Evolutionary conservation across 2,797 vertebrate genomes (phyloP), one percentile per base, ranked within the genome.

Genomic region (Coracias cyanogaster): DNA sequence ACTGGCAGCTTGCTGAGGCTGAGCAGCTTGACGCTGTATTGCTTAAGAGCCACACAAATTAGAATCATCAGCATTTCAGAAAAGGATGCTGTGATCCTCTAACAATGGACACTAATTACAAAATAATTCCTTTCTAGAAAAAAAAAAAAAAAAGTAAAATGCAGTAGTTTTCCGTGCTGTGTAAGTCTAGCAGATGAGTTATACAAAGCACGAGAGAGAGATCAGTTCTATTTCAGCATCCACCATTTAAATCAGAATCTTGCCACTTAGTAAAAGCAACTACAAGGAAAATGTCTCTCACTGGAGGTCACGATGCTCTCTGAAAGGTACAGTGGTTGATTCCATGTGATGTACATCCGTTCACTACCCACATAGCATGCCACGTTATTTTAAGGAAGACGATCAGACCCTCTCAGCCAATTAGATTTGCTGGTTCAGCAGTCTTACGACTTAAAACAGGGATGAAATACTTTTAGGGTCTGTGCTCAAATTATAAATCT

Each of bases 401-500:
- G 29, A 96, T 92, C 37, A 78, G 46, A 49, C 11, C 26, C 95
- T 74, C 39, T 70, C 33, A 92, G 55, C 10, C 39, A 78, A 31
- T 25, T 91, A 45, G 55, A 72, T 90, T 91, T 94, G 54, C 76
- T 86, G 74, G 41, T 79, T 91, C 90, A 97, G 58, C 45, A 95
- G 43, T 60, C 45, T 73, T 94, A 79, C 2, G 3, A 82, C 57
- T 95, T 12, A 88, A 92, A 85, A 20, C 52, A 66, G 41, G 35
- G 41, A 72, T 79, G n/a, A 91, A 97, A 95, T 91, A 95, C 31
- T 89, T 94, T 79, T 48, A 85, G 45, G 81, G 43, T 11, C 46
- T 65, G 61, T 22, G 92, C 97, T 91, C 88, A 96, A 96, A 87
- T 67, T 58, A 52, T 51, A n/a, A 96, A 95, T 65, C 24, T 78